These are phyloP conservation scores for Belonocnema kinseyi DNA, from an alignment of 1,140 invertebrate species.

Conservation along the genomic window DNA sequence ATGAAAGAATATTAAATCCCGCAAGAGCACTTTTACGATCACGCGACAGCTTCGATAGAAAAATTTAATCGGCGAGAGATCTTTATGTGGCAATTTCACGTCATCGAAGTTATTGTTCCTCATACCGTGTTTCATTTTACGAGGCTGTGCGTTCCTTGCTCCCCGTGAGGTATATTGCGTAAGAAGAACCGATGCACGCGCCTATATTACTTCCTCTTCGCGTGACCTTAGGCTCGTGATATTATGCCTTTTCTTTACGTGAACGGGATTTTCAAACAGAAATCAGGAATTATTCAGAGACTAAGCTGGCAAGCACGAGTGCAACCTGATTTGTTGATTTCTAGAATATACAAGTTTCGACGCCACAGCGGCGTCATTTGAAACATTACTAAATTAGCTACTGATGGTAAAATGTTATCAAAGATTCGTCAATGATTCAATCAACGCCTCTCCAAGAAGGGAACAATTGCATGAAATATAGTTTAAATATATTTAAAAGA, in stretches of 20 bases:
- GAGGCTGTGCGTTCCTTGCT: background rate
- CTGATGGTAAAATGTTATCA: too few relatives aligned
- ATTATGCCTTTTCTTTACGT: background rate
- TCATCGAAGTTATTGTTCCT: conserved; percentile 13
- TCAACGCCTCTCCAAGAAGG: too few relatives aligned
- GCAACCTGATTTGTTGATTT: conserved; percentile 4
- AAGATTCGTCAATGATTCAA: too few relatives aligned
- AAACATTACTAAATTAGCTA: too few relatives aligned
- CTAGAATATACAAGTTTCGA: background rate
- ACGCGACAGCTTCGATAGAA: background rate
- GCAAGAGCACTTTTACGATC: background rate
- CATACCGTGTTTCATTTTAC: background rate
- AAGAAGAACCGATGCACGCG: conserved; percentile 13
- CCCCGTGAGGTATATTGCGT: background rate
- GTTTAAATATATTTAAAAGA: too few relatives aligned
- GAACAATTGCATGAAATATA: too few relatives aligned
- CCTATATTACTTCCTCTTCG: background rate
- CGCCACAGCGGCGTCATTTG: too few relatives aligned
- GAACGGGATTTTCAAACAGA: conserved; percentile 21
- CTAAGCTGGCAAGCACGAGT: background rate
- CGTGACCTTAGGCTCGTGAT: background rate
- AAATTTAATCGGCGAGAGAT: conserved; percentile 3
- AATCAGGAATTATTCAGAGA: background rate
- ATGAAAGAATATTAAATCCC: conserved; percentile 14
- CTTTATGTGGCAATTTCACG: background rate